Evolutionary conservation across 2,797 vertebrate species (phyloP), one percentile per base, ranked within the genome.

Genomic region (Ptychobarbus kaznakovi): DNA sequence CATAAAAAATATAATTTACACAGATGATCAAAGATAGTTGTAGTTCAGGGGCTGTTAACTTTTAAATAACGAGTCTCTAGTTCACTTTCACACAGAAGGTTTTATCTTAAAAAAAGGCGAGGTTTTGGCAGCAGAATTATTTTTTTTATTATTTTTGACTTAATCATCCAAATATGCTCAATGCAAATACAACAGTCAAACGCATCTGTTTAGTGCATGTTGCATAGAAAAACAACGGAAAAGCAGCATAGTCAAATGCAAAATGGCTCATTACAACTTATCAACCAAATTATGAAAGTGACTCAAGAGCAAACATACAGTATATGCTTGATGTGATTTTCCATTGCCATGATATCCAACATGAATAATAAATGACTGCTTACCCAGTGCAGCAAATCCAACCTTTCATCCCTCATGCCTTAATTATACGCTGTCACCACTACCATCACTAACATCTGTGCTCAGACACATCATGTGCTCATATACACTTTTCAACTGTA

Each of bases 301-400:
- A 63, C 76, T 42, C 15, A 13, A 25, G n/a, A 65, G 77, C 22
- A 46, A 63, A 63, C 35, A 40, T 65, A 63, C n/a, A n/a, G n/a
- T n/a, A n/a, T 32, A 65, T 32, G 58, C 77, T 65, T 80, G n/a
- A 28, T 80, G 28, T 8, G 13, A 40, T 80, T 80, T 79, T 65
- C 77, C 58, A 44, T 65, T 44, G 16, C 38, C 58, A 46, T 32
- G 32, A 58, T 91, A 90, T 13, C 74, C 28, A 77, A 38, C 12
- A 56, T 66, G 46, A 75, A 32, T 65, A 65, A 80, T 79, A 25
- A 63, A 79, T 79, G n/a, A 79, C 13, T 32, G 8, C 40, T 28
- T 40, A 81, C 38, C 42, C 28, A 49, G 20, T 73, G 56, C 25
- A 68, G 72, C 12, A 63, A 74, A 68, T 46, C 58, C 16, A 38